Conservation (phyloP, 2,113 vertebrate genomes). For the Festucalex cinctus region DNA sequence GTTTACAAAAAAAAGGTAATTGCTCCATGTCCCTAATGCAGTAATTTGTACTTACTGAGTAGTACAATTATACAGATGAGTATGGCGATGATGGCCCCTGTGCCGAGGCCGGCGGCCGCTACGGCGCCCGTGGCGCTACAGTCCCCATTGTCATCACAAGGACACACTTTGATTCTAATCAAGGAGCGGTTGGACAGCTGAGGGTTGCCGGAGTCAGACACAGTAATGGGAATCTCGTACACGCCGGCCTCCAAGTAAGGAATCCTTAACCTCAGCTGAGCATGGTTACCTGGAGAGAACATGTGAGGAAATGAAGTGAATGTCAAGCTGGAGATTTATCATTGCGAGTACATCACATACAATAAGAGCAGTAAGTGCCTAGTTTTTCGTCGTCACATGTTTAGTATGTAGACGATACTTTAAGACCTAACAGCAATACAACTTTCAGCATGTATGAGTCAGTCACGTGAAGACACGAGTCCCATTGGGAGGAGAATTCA, state of each 20-base stretch:
- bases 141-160: conserved; percentile 91
- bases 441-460: conserved; percentile 56
- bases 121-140: conserved; percentile 88
- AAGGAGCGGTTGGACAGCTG: conserved; percentile 88
- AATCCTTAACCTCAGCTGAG: conserved; percentile 85
- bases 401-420: not conserved
- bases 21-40: not conserved
- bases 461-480: conserved; percentile 43
- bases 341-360: not conserved
- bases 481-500: conserved; percentile 52
- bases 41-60: conserved; percentile 78
- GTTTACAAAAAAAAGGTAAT: too few relatives aligned
- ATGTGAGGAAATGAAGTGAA: not conserved
- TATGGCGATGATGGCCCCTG: conserved; percentile 92
- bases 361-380: not conserved
- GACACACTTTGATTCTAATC: conserved; percentile 95
- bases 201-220: conserved; percentile 95
- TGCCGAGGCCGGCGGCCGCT: conserved; percentile 89
- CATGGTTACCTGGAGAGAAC: conserved; percentile 80
- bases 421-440: conserved; percentile 22
- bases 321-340: not conserved
- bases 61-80: conserved; percentile 92
- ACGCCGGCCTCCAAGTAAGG: conserved; percentile 85
- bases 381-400: not conserved
- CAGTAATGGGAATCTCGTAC: conserved; percentile 87